phyloP scores from a whole-genome alignment of 2,888 invertebrate species.

The Norana najaformis region DNA sequence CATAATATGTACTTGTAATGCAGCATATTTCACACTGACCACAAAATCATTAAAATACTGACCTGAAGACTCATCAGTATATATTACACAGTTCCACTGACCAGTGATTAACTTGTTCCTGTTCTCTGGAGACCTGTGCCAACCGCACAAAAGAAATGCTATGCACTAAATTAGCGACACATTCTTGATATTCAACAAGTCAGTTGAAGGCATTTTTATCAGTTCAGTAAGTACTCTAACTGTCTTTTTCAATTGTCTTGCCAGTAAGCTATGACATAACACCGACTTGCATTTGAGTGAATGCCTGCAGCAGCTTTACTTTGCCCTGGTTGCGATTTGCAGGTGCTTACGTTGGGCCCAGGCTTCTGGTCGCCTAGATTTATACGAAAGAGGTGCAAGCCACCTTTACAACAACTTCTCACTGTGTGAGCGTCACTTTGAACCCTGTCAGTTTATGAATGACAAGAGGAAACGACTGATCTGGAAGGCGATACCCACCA shows the following conservation, averaged over 20 bases:
- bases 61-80: no score
- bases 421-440: background rate
- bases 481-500: background rate
- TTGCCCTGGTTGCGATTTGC: background rate
- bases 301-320: background rate
- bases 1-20: no score
- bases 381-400: background rate
- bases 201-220: background rate
- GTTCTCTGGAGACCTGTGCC: no score
- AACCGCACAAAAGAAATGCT: no score
- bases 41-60: no score
- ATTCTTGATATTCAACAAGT: background rate
- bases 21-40: no score
- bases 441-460: background rate
- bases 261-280: background rate
- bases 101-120: no score
- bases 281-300: background rate
- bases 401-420: background rate
- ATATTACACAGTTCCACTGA: no score
- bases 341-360: background rate
- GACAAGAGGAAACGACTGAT: constrained; percentile 1
- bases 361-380: background rate
- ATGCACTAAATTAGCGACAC: no score
- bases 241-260: background rate
- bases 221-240: background rate